phyloP scores from a whole-genome alignment of 2,888 invertebrate species.

The Orchesella flavescens region DNA sequence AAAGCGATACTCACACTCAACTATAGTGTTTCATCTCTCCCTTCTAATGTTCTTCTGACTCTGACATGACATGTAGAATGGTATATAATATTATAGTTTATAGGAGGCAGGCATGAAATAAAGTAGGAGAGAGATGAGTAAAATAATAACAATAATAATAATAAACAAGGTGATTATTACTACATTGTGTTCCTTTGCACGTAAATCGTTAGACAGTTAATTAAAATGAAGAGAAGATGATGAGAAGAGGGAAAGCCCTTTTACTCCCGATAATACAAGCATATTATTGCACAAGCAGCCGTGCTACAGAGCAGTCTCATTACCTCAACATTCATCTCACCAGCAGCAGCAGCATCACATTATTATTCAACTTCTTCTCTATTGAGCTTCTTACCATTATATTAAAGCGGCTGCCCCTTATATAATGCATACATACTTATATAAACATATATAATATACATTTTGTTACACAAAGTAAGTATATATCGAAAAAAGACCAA shows the following conservation, averaged over 20 bases:
- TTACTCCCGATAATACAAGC: slow-evolving; percentile 31
- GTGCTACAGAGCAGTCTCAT: slow-evolving; percentile 43
- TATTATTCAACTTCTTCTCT: slow-evolving; percentile 42
- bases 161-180: slow-evolving; percentile 57
- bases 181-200: slow-evolving; percentile 59
- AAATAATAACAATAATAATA: slow-evolving; percentile 49
- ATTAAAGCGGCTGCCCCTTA: not conserved
- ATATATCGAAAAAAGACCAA: slow-evolving; percentile 15
- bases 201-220: slow-evolving; percentile 69
- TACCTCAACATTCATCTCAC: slow-evolving; percentile 45
- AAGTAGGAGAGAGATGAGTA: slow-evolving; percentile 27
- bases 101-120: slow-evolving; percentile 33
- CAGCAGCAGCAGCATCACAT: slow-evolving; percentile 23
- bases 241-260: slow-evolving; percentile 48
- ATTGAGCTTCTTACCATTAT: not conserved
- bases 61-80: slow-evolving; percentile 2
- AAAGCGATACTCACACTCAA: slow-evolving; percentile 26
- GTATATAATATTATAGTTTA: slow-evolving; percentile 4
- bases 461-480: too few species aligned
- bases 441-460: not conserved
- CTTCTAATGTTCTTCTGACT: not conserved
- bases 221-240: slow-evolving; percentile 65
- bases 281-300: slow-evolving; percentile 35
- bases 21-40: not conserved
- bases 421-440: not conserved